Evolutionary conservation across 2,888 invertebrate genomes (phyloP).

Genomic region (Melipona beecheii): DNA sequence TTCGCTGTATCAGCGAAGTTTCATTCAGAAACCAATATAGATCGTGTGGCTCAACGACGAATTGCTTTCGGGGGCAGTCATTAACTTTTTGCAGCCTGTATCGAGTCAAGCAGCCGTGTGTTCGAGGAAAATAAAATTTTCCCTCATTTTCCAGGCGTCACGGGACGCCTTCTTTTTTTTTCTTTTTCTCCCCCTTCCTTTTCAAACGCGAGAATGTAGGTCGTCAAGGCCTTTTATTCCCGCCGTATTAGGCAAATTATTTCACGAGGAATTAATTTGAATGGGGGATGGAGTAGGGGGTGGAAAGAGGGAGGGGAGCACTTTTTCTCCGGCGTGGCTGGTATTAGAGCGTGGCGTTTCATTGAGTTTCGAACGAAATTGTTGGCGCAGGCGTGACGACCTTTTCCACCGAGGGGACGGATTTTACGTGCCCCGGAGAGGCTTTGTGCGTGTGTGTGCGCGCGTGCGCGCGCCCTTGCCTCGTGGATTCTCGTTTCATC

Average conservation of each 20-base stretch:
- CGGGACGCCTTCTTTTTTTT: not conserved
- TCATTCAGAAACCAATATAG: not conserved
- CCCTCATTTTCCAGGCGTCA: not conserved
- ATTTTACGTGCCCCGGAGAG: constrained; percentile 53
- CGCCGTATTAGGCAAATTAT: constrained; percentile 25
- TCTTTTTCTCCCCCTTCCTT: not conserved
- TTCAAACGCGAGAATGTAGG: not conserved
- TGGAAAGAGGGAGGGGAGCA: not conserved
- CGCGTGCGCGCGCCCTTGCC: constrained; percentile 2
- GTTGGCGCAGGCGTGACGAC: constrained; percentile 46
- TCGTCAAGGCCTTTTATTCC: constrained; percentile 10
- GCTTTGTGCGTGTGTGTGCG: constrained; percentile 1
- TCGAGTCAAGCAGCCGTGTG: not conserved
- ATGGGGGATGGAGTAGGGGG: constrained; percentile 5
- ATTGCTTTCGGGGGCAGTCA: not conserved
- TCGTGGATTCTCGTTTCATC: constrained; percentile 39
- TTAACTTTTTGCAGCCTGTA: not conserved
- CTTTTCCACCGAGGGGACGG: constrained; percentile 31
- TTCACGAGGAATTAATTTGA: constrained; percentile 40
- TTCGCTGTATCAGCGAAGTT: not conserved
- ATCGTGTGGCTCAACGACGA: not conserved
- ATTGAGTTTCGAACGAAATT: constrained; percentile 46
- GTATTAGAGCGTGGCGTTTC: constrained; percentile 36
- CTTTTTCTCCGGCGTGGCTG: constrained; percentile 24
- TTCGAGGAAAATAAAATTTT: not conserved